Conservation (phyloP, 2,797 vertebrate genomes). For the Gymnothorax javanicus region DNA sequence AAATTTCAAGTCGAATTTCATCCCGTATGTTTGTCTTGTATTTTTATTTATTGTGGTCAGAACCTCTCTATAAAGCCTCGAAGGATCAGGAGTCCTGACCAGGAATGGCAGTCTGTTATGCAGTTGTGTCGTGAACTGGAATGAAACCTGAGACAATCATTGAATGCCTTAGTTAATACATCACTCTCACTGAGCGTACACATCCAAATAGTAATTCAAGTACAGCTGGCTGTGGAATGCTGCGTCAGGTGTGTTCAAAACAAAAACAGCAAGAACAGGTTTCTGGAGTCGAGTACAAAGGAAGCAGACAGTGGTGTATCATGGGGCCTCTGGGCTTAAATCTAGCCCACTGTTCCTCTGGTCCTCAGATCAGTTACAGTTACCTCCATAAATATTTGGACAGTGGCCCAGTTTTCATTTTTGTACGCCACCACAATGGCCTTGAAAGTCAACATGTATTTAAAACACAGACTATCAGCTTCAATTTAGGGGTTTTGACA, state of each 20-base stretch:
- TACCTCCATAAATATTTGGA: too few species aligned
- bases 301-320: background rate
- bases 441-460: too few species aligned
- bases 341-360: background rate
- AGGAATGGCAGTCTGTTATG: background rate
- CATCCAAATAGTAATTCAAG: background rate
- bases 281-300: background rate
- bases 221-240: background rate
- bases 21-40: background rate
- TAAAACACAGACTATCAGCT: too few species aligned
- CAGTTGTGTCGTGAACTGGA: background rate
- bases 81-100: background rate
- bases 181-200: background rate
- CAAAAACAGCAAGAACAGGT: background rate
- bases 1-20: background rate
- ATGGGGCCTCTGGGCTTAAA: background rate
- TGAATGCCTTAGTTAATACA: background rate
- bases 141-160: background rate
- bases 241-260: constrained; percentile 5
- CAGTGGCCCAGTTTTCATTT: too few species aligned
- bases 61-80: background rate
- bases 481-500: too few species aligned
- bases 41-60: background rate
- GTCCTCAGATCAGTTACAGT: background rate
- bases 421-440: too few species aligned